phyloP scores from a whole-genome alignment of 2,113 vertebrate genomes.

The Geococcyx californianus region DNA sequence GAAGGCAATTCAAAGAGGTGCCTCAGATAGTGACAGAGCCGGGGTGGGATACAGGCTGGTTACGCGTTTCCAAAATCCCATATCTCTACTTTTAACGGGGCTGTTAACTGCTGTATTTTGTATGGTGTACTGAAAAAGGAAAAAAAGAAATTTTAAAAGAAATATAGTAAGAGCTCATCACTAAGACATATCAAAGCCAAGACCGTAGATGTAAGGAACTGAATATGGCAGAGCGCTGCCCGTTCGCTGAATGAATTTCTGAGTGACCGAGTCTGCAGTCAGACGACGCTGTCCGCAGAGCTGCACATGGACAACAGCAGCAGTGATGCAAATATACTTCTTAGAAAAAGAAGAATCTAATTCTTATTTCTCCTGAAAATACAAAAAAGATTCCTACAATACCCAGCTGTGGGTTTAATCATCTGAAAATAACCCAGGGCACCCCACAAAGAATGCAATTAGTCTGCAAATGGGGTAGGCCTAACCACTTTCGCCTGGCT shows the following conservation, averaged over 20 bases:
- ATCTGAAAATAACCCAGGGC: conserved; percentile 20
- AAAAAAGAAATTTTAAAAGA: background rate
- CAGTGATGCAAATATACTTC: background rate
- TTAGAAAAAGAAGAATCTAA: rapidly evolving
- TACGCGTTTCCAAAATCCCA: background rate
- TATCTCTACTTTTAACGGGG: background rate
- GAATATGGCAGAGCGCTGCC: background rate
- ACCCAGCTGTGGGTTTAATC: conserved; percentile 3
- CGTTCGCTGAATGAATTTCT: background rate
- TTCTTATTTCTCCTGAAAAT: background rate
- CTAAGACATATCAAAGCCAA: background rate
- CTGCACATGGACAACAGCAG: background rate
- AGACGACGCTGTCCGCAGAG: background rate
- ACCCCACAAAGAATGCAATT: conserved; percentile 32
- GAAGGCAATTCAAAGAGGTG: background rate
- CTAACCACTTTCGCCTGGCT: background rate
- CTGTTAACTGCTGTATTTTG: background rate
- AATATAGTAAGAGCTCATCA: background rate
- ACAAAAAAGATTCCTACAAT: background rate
- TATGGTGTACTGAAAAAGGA: background rate
- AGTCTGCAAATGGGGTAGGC: background rate
- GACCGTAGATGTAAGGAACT: background rate
- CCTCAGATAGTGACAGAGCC: background rate
- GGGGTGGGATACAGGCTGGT: background rate
- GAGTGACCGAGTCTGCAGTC: background rate